Percentiles rank a stretch among this genome's conserved stretches.
These are phyloP conservation scores for Timema cristinae DNA, from an alignment of 2,888 invertebrate genomes.

Conservation along the genomic window DNA sequence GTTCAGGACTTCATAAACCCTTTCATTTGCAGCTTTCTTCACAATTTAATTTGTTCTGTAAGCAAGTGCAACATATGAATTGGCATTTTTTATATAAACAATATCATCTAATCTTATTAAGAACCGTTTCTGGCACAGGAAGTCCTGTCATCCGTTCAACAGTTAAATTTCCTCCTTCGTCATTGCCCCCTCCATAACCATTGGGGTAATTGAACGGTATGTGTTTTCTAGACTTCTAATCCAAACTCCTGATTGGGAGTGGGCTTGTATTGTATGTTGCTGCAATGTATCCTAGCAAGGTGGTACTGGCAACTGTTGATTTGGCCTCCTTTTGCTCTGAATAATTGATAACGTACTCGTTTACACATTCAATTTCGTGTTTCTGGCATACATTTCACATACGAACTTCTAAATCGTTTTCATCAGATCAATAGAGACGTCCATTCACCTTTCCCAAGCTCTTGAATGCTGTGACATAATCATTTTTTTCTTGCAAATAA, in stretches of 20 bases:
- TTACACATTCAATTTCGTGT: slow-evolving; percentile 11
- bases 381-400: slow-evolving; percentile 12
- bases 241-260: slow-evolving; percentile 2
- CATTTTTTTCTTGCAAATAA: too few relatives aligned
- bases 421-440: neutral
- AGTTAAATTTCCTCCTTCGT: neutral
- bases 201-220: neutral
- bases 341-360: slow-evolving; percentile 1
- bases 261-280: neutral
- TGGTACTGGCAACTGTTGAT: slow-evolving; percentile 1
- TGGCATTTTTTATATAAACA: neutral
- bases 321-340: neutral
- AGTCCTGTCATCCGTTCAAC: neutral
- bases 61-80: too few relatives aligned
- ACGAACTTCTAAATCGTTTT: neutral
- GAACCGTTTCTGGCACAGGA: slow-evolving; percentile 5
- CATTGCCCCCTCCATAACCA: neutral
- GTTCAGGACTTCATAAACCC: neutral
- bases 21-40: neutral
- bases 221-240: neutral
- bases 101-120: neutral
- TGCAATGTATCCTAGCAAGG: slow-evolving; percentile 7
- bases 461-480: too few relatives aligned
- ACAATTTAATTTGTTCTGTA: slow-evolving; percentile 5
- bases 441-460: neutral